phyloP scores from a whole-genome alignment of 2,888 invertebrate genomes.

The Brenthis ino region DNA sequence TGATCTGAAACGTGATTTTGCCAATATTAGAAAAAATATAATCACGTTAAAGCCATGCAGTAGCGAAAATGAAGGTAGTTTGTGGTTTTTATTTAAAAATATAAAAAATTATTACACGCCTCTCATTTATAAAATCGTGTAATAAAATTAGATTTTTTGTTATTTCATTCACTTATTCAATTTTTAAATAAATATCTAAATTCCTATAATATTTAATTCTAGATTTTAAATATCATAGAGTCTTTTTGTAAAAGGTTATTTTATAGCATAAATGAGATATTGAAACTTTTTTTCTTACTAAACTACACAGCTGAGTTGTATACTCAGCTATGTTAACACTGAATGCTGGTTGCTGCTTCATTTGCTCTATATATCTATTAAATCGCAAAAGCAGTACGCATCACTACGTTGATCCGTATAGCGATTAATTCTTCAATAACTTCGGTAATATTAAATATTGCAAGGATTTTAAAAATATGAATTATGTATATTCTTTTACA shows the following conservation, averaged over 20 bases:
- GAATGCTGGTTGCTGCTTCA: neutral
- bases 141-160: neutral
- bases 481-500: too few species aligned
- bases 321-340: neutral
- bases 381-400: too few species aligned
- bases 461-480: too few species aligned
- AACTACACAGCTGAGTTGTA: slow-evolving; percentile 21
- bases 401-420: too few species aligned
- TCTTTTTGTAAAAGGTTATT: neutral
- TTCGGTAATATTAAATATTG: too few species aligned
- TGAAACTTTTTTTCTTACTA: slow-evolving; percentile 1
- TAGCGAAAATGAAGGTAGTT: slow-evolving; percentile 69
- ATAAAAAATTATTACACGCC: slow-evolving; percentile 26
- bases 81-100: slow-evolving; percentile 45
- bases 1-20: neutral
- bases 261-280: neutral
- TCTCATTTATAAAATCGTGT: neutral
- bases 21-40: slow-evolving; percentile 56
- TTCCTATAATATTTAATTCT: too few species aligned
- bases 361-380: neutral
- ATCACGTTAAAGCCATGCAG: slow-evolving; percentile 71
- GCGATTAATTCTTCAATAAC: too few species aligned
- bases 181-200: too few species aligned
- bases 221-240: neutral
- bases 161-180: too few species aligned